phyloP scores from a whole-genome alignment of 2,888 invertebrate species.

The Volucella bombylans region DNA sequence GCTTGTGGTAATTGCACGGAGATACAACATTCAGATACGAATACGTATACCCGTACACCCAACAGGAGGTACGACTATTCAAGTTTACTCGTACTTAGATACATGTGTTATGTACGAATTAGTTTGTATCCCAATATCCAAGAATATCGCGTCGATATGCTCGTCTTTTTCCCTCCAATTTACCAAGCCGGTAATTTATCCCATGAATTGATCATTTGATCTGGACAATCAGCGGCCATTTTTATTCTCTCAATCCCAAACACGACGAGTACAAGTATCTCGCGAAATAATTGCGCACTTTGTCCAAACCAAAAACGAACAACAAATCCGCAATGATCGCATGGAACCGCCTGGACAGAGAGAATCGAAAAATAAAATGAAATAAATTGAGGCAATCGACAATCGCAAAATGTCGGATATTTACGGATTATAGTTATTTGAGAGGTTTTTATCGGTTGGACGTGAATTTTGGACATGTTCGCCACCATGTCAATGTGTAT shows the following conservation, averaged over 20 bases:
- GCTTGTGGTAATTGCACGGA: slow-evolving; percentile 67
- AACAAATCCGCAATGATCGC: background rate
- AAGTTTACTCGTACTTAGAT: slow-evolving; percentile 3
- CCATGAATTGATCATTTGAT: slow-evolving; percentile 69
- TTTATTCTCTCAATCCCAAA: slow-evolving; percentile 41
- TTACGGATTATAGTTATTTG: slow-evolving; percentile 74
- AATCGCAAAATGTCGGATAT: slow-evolving; percentile 73
- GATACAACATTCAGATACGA: background rate
- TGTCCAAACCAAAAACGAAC: slow-evolving; percentile 59
- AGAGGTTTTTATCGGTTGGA: slow-evolving; percentile 72
- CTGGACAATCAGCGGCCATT: slow-evolving; percentile 73
- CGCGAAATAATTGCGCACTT: slow-evolving; percentile 70
- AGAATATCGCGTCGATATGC: slow-evolving; percentile 22
- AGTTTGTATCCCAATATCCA: too few species aligned
- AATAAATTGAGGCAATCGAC: slow-evolving; percentile 1
- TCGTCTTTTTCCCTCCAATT: slow-evolving; percentile 70
- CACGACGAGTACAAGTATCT: slow-evolving; percentile 36
- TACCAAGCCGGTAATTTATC: slow-evolving; percentile 66
- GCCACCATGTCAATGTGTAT: slow-evolving; percentile 70
- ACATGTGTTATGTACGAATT: too few species aligned
- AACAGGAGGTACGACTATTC: slow-evolving; percentile 29
- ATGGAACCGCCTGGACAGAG: background rate
- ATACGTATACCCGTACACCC: background rate
- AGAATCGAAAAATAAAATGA: background rate
- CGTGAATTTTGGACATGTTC: slow-evolving; percentile 72